Base-by-base conservation (phyloP, 1,140 invertebrate species). In the Grapholita molesta region DNA sequence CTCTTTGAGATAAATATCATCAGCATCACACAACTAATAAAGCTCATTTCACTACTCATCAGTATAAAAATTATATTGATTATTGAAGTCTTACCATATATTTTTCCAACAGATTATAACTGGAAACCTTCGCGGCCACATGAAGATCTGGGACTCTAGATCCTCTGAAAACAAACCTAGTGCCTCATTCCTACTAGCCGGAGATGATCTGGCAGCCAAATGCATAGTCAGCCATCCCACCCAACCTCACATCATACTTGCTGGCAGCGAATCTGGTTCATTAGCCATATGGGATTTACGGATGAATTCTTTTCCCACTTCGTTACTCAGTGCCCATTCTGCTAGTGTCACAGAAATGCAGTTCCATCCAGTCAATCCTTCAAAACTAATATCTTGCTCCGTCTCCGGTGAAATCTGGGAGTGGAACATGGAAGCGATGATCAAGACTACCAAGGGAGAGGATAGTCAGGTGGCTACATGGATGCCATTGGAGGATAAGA, bases 201-300 rank as follows among this genome's bases (percentile, higher is more conserved):
- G 93, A 2, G 95, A 95, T 69, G 94, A 95, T 83, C 82, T 95
- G 24, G 95, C 95, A 69, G 94, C 96, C 2, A 95, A 94, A 0
- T 95, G 95, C 83, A 91, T 98, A 24, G 92, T 95, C 0, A 94
- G 95, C 69, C 97, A 98, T 92, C 97, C 97, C 7, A 96, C 96
- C 53, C 97, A 98, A 83, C 94, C 95, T 7, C 96, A 98, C 78
- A 94, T 98, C 57, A 93, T 97, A 0, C 93, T 97, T 0, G 95
- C 96, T 24, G 97, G 97, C 48, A 96, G 96, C 78, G 96, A 97
- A 76, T 96, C 97, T 78, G 94, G 94, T 1, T 94, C 95, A 23
- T 89, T 98, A 21, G 96, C 96, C n/a, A 94, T 97, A 1, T 99
- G 97, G 97, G 97, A 98, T 90, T 89, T 98, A 69, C 91, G 97